Percentiles rank a stretch among this genome's conserved stretches.
These are phyloP conservation scores for Regulus satrapa DNA, from an alignment of 2,113 vertebrate species.

Conservation along the genomic window DNA sequence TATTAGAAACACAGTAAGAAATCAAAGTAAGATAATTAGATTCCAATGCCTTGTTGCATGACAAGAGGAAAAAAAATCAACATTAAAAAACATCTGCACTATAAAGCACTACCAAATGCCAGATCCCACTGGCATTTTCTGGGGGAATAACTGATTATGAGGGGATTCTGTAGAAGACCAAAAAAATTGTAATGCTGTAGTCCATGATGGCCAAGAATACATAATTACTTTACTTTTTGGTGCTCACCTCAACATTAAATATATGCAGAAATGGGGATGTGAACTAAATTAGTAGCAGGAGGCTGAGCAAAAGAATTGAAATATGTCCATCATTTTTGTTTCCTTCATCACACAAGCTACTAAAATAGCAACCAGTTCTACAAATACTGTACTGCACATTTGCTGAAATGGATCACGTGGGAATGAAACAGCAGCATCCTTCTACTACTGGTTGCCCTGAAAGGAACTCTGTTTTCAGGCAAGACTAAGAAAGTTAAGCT, in stretches of 20 bases:
- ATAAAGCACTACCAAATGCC: not conserved
- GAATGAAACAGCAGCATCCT: not conserved
- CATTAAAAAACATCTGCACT: not conserved
- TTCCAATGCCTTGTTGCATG: not conserved
- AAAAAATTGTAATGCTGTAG: not conserved
- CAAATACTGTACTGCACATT: not conserved
- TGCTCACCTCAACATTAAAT: not conserved
- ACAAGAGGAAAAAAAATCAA: not conserved
- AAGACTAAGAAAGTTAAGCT: not conserved
- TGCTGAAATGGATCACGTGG: not conserved
- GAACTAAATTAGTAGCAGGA: not conserved
- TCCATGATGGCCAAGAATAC: not conserved
- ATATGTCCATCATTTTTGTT: not conserved
- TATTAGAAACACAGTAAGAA: not conserved
- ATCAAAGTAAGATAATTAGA: not conserved
- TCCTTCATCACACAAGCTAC: not conserved
- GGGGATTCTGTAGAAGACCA: not conserved
- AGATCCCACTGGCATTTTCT: not conserved
- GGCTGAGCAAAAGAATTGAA: not conserved
- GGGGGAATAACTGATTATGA: not conserved
- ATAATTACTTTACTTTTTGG: not conserved
- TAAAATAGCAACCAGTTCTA: not conserved
- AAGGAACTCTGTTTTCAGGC: not conserved
- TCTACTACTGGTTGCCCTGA: not conserved
- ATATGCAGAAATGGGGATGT: not conserved